Percentiles rank a stretch among this genome's conserved stretches.
Conservation (phyloP, 2,113 vertebrate genomes). For the Salvelinus sp. region DNA sequence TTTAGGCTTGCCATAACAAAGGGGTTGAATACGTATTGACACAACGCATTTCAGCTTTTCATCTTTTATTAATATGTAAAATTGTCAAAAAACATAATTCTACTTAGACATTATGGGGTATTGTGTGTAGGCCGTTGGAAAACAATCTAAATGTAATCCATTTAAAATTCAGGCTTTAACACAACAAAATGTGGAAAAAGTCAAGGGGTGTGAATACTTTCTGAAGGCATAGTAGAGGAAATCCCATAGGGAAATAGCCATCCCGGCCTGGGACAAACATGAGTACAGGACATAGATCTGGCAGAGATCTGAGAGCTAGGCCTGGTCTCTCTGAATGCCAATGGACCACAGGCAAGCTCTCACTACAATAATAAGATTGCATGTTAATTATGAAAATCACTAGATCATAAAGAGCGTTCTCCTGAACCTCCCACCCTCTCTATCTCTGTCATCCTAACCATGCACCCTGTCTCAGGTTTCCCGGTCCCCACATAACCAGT, state of each 20-base stretch:
- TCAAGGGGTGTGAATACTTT: no score
- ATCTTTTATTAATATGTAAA: no score
- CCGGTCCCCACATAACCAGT: conserved; percentile 58
- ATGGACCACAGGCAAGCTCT: background rate
- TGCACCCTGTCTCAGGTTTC: conserved; percentile 41
- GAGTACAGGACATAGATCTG: background rate
- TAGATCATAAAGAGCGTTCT: background rate
- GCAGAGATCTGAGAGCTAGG: background rate
- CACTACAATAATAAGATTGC: background rate
- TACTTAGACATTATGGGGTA: no score
- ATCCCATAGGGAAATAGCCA: background rate
- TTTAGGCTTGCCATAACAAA: no score
- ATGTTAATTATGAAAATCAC: background rate
- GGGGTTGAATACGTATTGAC: no score
- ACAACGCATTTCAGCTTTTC: no score
- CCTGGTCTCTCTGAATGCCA: background rate
- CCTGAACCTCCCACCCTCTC: background rate
- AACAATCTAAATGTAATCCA: no score
- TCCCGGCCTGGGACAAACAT: background rate
- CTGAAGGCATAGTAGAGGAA: background rate
- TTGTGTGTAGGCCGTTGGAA: no score
- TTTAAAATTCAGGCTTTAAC: no score
- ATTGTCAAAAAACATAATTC: no score
- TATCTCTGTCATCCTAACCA: conserved; percentile 4
- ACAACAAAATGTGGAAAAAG: no score